phyloP scores from a whole-genome alignment of 2,113 vertebrate genomes.

The Brienomyrus longianalis region DNA sequence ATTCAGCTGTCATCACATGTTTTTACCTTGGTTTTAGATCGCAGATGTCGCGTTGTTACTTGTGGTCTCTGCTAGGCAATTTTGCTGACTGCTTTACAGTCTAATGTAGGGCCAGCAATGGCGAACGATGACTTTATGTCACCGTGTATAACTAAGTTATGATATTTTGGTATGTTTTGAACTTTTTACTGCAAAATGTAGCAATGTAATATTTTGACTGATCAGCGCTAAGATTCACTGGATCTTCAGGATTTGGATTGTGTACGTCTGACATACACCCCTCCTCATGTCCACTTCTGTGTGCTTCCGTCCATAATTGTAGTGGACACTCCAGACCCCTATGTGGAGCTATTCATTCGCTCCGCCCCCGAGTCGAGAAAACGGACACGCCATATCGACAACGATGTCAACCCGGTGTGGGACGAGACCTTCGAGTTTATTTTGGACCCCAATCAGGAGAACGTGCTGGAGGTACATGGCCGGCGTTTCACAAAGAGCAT shows the following conservation, averaged over 20 bases:
- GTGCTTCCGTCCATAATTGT: conserved; percentile 1
- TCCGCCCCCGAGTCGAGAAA: conserved; percentile 87
- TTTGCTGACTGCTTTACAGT: background rate
- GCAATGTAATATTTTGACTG: background rate
- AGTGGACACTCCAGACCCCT: conserved; percentile 99
- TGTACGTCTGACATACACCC: background rate
- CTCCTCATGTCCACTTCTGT: background rate
- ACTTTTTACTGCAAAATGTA: background rate
- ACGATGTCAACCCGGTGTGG: conserved; percentile 87
- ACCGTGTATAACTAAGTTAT: background rate
- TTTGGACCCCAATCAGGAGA: conserved; percentile 87
- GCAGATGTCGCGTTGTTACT: background rate
- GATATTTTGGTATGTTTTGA: background rate
- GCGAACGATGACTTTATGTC: background rate
- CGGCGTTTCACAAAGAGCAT: background rate
- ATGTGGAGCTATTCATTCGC: conserved; percentile 88
- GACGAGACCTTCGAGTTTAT: conserved; percentile 90
- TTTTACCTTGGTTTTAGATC: background rate
- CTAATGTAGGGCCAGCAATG: background rate
- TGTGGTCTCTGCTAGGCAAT: background rate
- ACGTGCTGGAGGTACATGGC: background rate
- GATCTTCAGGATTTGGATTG: background rate
- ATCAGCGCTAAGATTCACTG: no score
- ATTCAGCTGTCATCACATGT: background rate
- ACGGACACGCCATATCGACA: conserved; percentile 86